phyloP scores from a whole-genome alignment of 1,140 invertebrate species.

The Scaptomyza montana region DNA sequence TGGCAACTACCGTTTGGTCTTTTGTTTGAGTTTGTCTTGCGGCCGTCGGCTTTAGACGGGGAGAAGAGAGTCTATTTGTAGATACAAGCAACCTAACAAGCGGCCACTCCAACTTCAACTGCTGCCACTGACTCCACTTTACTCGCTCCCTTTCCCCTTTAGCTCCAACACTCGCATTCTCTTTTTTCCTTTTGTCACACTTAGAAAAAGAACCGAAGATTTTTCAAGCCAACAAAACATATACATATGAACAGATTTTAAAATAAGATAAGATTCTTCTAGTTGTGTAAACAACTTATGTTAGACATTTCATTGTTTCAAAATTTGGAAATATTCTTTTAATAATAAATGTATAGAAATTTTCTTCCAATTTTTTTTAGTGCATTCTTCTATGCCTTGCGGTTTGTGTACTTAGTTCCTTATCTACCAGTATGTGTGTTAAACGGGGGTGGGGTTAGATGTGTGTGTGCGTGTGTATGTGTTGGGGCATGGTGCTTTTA shows the following conservation, averaged over 20 bases:
- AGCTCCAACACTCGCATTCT: slow-evolving; percentile 4
- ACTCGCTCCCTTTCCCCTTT: slow-evolving; percentile 20
- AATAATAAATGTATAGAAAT: too few species aligned
- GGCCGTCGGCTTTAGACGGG: slow-evolving; percentile 57
- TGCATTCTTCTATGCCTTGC: slow-evolving; percentile 9
- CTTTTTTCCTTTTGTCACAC: slow-evolving; percentile 7
- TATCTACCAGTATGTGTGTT: not conserved
- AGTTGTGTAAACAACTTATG: too few species aligned
- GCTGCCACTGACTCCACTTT: slow-evolving; percentile 23
- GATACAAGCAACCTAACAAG: slow-evolving; percentile 74
- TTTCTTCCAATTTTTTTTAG: not conserved
- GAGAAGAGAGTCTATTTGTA: slow-evolving; percentile 68
- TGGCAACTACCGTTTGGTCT: slow-evolving; percentile 80
- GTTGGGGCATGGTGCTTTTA: slow-evolving; percentile 25
- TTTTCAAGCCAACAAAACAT: not conserved
- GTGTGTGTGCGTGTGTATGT: slow-evolving; percentile 36
- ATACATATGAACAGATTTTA: too few species aligned
- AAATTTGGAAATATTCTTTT: too few species aligned
- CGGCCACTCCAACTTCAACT: slow-evolving; percentile 30
- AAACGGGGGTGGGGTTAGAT: slow-evolving; percentile 11
- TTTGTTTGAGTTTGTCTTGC: slow-evolving; percentile 80
- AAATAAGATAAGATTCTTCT: too few species aligned
- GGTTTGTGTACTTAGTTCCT: slow-evolving; percentile 21
- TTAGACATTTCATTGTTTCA: too few species aligned
- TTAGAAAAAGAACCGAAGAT: not conserved